Percentiles rank a stretch among this genome's conserved stretches.
phyloP scores from a whole-genome alignment of 2,888 invertebrate genomes.

The Margaritifera margaritifera region DNA sequence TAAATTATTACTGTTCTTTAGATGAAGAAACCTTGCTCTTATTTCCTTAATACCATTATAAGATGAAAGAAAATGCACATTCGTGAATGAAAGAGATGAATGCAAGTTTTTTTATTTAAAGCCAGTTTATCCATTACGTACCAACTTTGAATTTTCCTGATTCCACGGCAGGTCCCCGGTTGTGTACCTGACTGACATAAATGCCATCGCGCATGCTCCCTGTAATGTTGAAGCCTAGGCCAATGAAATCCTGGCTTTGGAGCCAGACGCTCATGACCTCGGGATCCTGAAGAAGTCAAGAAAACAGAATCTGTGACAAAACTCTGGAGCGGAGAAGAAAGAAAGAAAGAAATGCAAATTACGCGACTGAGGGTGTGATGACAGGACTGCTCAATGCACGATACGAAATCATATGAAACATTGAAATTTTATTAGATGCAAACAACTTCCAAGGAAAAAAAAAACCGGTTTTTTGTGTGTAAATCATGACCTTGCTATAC shows the following conservation, averaged over 20 bases:
- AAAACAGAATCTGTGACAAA: neutral
- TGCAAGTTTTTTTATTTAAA: neutral
- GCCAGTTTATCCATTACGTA: constrained; percentile 64
- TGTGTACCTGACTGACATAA: constrained; percentile 87
- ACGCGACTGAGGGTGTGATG: no score
- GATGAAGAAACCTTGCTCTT: no score
- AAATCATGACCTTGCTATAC: no score
- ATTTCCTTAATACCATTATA: no score
- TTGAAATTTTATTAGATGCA: no score
- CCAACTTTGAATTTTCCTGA: constrained; percentile 87
- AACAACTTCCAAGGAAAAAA: no score
- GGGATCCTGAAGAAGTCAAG: constrained; percentile 74
- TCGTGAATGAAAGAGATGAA: neutral
- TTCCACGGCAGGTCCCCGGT: constrained; percentile 90
- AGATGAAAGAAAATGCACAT: neutral
- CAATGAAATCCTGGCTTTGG: constrained; percentile 90
- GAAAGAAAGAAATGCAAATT: no score
- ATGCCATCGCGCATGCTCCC: constrained; percentile 95
- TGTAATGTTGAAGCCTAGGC: constrained; percentile 88
- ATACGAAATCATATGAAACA: no score
- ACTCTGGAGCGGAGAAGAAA: neutral
- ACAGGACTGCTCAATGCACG: no score
- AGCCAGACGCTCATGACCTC: constrained; percentile 81
- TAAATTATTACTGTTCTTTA: no score
- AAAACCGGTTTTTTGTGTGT: no score